A percentile compares a stretch with the other conserved stretches of the same genome.
These are phyloP conservation scores for Amphimallon solstitiale DNA, from an alignment of 2,888 invertebrate species.

Conservation along the genomic window DNA sequence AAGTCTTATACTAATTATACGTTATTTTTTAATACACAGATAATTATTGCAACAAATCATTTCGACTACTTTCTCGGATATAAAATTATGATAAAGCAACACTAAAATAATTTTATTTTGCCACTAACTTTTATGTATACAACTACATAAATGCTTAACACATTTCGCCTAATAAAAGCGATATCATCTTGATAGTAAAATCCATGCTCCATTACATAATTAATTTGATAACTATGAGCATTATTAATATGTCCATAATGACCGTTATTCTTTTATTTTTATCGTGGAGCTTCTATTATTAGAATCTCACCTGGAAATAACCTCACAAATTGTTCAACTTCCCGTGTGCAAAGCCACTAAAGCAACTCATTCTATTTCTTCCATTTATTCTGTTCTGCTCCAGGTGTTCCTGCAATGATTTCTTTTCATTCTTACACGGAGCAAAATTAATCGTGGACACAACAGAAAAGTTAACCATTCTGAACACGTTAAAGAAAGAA, in stretches of 20 bases:
- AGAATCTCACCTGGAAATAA: background rate
- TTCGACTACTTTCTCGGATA: too few relatives aligned
- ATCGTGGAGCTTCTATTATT: conserved; percentile 13
- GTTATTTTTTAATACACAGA: too few relatives aligned
- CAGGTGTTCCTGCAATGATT: background rate
- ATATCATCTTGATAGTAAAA: background rate
- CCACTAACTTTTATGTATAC: too few relatives aligned
- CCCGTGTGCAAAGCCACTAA: background rate
- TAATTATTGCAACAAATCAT: too few relatives aligned
- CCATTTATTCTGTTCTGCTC: background rate
- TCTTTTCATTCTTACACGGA: too few relatives aligned
- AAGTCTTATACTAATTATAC: too few relatives aligned
- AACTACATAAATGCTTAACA: too few relatives aligned
- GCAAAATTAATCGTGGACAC: too few relatives aligned
- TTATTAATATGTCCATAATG: background rate
- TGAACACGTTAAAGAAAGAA: too few relatives aligned
- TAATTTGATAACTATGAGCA: conserved; percentile 1
- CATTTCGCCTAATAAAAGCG: background rate
- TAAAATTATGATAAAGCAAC: too few relatives aligned
- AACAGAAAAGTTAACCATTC: too few relatives aligned
- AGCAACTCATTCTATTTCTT: background rate
- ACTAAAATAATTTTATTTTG: too few relatives aligned
- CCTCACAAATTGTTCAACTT: background rate
- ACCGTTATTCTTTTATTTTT: conserved; percentile 29
- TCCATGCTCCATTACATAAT: background rate